phyloP scores from a whole-genome alignment of 2,113 vertebrate genomes.

The Alouatta palliata region DNA sequence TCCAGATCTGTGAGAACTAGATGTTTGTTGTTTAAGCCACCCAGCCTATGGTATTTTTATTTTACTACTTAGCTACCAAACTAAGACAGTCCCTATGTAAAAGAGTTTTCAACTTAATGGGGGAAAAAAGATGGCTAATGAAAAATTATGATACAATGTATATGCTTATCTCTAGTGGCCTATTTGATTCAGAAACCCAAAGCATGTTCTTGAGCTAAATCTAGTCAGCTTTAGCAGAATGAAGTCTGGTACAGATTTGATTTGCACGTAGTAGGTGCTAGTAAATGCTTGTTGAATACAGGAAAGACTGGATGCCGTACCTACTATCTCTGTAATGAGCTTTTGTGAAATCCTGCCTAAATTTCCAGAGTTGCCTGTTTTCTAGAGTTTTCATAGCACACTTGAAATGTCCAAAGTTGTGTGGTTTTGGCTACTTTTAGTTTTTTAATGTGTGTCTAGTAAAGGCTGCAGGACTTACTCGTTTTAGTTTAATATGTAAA shows the following conservation, averaged over 20 bases:
- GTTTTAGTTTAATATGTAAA: conserved; percentile 51
- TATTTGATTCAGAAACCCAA: background rate
- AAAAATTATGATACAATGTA: background rate
- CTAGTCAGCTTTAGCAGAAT: background rate
- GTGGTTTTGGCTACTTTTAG: conserved; percentile 20
- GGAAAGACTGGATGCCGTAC: background rate
- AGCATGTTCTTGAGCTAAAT: background rate
- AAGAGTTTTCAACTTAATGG: background rate
- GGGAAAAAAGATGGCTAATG: background rate
- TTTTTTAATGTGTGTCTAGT: background rate
- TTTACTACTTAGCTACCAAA: background rate
- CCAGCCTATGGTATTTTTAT: background rate
- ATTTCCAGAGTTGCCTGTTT: background rate
- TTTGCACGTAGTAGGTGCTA: background rate
- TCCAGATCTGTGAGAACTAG: background rate
- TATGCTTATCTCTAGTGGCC: background rate
- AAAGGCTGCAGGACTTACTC: background rate
- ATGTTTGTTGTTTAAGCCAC: background rate
- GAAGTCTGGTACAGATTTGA: background rate
- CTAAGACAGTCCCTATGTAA: background rate
- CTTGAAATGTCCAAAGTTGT: conserved; percentile 30
- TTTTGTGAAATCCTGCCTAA: background rate
- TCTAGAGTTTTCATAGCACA: background rate
- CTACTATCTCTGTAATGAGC: background rate
- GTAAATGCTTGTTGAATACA: background rate